Evolutionary conservation across 2,888 invertebrate genomes (phyloP).

Genomic region (Hololepta plana): DNA sequence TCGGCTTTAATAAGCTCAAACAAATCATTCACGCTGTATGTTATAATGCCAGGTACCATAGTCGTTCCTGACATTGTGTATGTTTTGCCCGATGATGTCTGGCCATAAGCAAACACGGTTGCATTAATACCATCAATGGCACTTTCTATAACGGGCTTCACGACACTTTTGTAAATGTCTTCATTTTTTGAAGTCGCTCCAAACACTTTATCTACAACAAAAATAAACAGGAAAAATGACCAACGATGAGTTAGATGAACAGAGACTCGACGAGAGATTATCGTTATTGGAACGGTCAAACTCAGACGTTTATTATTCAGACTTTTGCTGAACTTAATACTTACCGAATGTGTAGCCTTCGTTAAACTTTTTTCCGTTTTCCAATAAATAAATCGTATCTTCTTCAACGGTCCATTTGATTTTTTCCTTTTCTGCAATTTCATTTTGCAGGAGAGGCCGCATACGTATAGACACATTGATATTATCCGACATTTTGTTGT

Average conservation of each 20-base stretch:
- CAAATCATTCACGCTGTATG: conserved; percentile 48
- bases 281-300: background rate
- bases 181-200: conserved; percentile 36
- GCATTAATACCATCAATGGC: conserved; percentile 63
- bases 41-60: conserved; percentile 54
- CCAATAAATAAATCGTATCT: conserved; percentile 38
- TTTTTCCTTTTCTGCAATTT: conserved; percentile 36
- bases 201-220: conserved; percentile 54
- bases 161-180: conserved; percentile 46
- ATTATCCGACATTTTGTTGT: conserved; percentile 18
- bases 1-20: conserved; percentile 45
- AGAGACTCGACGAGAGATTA: conserved; percentile 11
- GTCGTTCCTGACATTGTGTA: conserved; percentile 65
- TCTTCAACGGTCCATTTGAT: conserved; percentile 43
- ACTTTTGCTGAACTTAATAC: conserved; percentile 7
- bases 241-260: conserved; percentile 10
- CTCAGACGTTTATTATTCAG: background rate
- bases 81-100: conserved; percentile 80
- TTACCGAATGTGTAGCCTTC: conserved; percentile 30
- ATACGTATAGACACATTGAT: conserved; percentile 63
- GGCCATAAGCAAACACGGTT: conserved; percentile 83
- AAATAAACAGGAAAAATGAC: conserved; percentile 5
- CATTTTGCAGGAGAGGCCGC: conserved; percentile 46
- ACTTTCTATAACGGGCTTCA: conserved; percentile 51
- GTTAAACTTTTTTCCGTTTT: conserved; percentile 20